These are phyloP conservation scores for Tubiluchus corallicola DNA, from an alignment of 2,888 invertebrate genomes.

Conservation along the genomic window DNA sequence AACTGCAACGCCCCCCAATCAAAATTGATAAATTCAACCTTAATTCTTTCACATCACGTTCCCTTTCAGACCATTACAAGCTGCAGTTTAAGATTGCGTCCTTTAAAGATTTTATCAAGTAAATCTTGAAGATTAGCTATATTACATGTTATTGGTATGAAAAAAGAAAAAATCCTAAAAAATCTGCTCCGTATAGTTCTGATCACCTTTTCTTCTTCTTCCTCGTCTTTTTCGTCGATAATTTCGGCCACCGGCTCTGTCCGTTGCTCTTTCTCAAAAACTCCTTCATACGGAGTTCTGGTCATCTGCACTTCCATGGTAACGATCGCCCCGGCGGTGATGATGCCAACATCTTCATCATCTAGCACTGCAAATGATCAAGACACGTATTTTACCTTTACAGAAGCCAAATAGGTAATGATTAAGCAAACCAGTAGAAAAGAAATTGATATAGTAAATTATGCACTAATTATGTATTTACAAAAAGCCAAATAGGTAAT, in stretches of 20 bases:
- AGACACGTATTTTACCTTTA: too few relatives aligned
- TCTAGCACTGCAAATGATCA: slow-evolving; percentile 93
- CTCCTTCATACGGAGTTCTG: slow-evolving; percentile 58
- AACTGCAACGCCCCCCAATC: neutral
- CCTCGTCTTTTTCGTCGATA: slow-evolving; percentile 11
- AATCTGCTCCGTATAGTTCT: neutral
- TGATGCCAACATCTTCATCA: slow-evolving; percentile 87
- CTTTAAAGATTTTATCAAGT: too few relatives aligned
- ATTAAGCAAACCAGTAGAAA: too few relatives aligned
- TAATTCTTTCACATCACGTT: too few relatives aligned
- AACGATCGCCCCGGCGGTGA: slow-evolving; percentile 92
- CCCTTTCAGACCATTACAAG: too few relatives aligned
- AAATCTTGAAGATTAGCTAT: neutral
- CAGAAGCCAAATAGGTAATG: too few relatives aligned
- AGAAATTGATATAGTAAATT: too few relatives aligned
- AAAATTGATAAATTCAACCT: neutral
- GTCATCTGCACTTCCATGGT: slow-evolving; percentile 79
- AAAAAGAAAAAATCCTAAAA: neutral
- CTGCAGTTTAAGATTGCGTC: too few relatives aligned
- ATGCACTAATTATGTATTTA: too few relatives aligned
- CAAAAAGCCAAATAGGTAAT: too few relatives aligned
- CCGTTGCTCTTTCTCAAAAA: slow-evolving; percentile 14
- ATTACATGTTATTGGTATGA: neutral
- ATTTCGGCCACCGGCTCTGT: slow-evolving; percentile 14
- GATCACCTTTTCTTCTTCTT: slow-evolving; percentile 9